phyloP scores from a whole-genome alignment of 2,113 vertebrate species.

The Microtus pennsylvanicus region DNA sequence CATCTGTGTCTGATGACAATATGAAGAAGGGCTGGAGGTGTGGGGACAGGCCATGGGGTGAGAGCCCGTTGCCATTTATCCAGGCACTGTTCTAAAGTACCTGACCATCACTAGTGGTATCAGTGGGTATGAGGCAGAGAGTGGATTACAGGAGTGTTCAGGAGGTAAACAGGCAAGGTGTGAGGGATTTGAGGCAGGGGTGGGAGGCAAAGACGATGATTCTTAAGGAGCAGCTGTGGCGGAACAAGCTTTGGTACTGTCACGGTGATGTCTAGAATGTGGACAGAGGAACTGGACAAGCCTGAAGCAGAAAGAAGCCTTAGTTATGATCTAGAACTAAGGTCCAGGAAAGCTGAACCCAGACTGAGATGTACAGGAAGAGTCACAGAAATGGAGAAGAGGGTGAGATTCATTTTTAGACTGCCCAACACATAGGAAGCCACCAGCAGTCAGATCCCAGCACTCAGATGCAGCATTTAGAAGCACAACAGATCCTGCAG shows the following conservation, averaged over 20 bases:
- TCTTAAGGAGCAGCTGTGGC: background rate
- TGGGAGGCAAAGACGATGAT: background rate
- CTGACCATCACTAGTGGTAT: background rate
- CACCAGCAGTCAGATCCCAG: background rate
- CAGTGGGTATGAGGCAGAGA: background rate
- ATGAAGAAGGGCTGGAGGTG: background rate
- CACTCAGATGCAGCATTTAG: background rate
- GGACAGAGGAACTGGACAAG: background rate
- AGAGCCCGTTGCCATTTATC: background rate
- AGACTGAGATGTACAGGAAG: background rate
- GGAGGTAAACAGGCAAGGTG: background rate
- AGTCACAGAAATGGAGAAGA: background rate
- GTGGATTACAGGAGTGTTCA: no score
- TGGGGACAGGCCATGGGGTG: background rate
- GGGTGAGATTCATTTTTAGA: background rate
- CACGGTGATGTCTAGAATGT: background rate
- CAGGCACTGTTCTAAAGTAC: background rate
- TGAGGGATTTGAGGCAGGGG: background rate
- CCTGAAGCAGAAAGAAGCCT: background rate
- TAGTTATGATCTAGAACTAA: background rate
- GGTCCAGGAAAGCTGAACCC: background rate
- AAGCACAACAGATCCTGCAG: background rate
- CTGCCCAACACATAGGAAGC: background rate
- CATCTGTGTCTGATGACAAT: background rate
- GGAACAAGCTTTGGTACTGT: background rate